These are phyloP conservation scores for Polypterus senegalus DNA, from an alignment of 2,113 vertebrate genomes.

Conservation along the genomic window DNA sequence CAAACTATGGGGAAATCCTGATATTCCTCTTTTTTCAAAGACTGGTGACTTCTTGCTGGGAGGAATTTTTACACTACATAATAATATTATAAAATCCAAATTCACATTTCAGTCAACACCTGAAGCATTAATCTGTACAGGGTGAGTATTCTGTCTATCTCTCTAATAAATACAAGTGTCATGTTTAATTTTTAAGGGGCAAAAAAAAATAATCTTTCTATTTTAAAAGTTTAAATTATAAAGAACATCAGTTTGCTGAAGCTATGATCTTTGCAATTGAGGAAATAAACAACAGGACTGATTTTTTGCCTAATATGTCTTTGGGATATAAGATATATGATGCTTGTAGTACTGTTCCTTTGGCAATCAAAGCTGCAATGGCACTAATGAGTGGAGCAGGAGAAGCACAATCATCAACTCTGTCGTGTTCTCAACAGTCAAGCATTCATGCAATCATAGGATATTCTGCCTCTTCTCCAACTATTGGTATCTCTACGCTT, in stretches of 20 bases:
- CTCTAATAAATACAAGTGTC: too few relatives aligned
- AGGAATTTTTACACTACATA: constrained; percentile 21
- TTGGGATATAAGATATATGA: constrained; percentile 11
- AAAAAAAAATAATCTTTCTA: neutral
- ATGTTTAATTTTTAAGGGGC: too few relatives aligned
- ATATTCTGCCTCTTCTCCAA: constrained; percentile 8
- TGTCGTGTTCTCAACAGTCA: constrained; percentile 1
- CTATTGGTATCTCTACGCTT: constrained; percentile 1
- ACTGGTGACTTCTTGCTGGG: constrained; percentile 20
- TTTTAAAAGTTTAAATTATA: constrained; percentile 7
- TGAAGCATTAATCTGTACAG: constrained; percentile 7
- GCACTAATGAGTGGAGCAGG: constrained; percentile 2
- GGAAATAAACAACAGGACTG: constrained; percentile 13
- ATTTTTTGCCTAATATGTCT: constrained; percentile 5
- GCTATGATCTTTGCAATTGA: constrained; percentile 15
- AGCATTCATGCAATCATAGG: constrained; percentile 1
- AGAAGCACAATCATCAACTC: neutral
- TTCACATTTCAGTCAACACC: constrained; percentile 10
- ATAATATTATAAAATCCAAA: constrained; percentile 2
- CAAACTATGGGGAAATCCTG: constrained; percentile 10
- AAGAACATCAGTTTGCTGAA: constrained; percentile 5
- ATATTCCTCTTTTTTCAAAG: constrained; percentile 15
- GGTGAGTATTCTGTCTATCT: constrained; percentile 13
- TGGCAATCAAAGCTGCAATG: constrained; percentile 3
- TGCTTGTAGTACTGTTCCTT: constrained; percentile 1